Evolutionary conservation across 2,113 vertebrate genomes (phyloP).

Genomic region (Erinaceus europaeus): DNA sequence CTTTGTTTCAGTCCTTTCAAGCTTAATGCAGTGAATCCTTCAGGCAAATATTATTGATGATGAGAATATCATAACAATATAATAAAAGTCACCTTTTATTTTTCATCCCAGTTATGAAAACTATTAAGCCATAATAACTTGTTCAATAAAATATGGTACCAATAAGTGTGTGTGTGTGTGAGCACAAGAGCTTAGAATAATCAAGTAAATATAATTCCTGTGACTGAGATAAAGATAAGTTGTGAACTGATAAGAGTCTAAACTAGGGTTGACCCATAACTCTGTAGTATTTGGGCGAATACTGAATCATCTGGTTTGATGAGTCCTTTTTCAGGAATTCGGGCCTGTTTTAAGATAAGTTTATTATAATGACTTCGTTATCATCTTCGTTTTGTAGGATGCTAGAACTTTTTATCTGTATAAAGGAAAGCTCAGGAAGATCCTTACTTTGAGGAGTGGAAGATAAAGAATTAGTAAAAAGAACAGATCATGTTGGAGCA

Average conservation of each 20-base stretch:
- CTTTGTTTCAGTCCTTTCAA: conserved; percentile 11
- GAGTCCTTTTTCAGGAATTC: neutral
- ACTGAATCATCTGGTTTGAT: neutral
- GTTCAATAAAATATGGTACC: neutral
- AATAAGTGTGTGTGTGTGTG: neutral
- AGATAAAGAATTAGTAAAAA: neutral
- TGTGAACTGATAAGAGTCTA: neutral
- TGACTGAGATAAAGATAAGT: neutral
- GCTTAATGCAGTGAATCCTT: neutral
- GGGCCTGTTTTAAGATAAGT: neutral
- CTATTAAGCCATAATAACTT: neutral
- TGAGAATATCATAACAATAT: neutral
- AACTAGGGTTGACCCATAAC: neutral
- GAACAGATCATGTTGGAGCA: neutral
- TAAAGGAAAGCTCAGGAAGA: neutral
- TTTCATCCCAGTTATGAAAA: neutral
- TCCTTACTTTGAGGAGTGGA: neutral
- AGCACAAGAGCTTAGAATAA: neutral
- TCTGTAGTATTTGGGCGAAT: neutral
- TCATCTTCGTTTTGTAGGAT: neutral
- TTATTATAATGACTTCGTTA: neutral
- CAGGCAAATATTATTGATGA: neutral
- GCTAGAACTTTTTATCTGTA: neutral
- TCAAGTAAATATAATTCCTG: neutral
- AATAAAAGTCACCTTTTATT: neutral